Evolutionary conservation across 2,888 invertebrate genomes (phyloP), one percentile per base, ranked within the genome.

Genomic region (Eupithecia abbreviata): DNA sequence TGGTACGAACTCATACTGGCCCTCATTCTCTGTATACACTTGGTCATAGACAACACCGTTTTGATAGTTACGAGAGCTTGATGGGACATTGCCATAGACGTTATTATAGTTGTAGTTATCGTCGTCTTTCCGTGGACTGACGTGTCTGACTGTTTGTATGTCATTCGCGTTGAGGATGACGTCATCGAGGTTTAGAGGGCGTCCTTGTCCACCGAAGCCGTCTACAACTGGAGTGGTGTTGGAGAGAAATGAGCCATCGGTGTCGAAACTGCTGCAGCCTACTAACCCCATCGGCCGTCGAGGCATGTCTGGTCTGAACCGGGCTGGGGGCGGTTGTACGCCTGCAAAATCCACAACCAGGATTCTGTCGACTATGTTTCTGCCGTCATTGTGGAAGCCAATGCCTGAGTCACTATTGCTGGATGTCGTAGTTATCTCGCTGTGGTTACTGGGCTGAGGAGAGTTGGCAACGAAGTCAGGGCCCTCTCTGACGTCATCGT

Each of bases 321-420:
- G 87, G 65, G 87, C 90, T 4, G 91, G 90, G 0, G 90, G 89
- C 0, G 90, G 89, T 72, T 90, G 93, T 62, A 90, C 92, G 0
- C 90, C 92, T 0, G 96, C 96, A 86, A 97, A 97, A 87, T 98
- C 98, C 0, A 97, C 97, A 0, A 97, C 96, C 51, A 97, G 90
- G 84, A 98, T 98, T 77, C 98, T 95, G 88, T 98, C 98, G 0
- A 97, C 97, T 73, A 98, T 96, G 85, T 97, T 97, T 12, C 97
- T 96, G 84, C 97, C 97, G 85, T 98, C 98, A 85, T 98, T 98
- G 81, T 98, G 96, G 85, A 98, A 98, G 0, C 99, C 99, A 79
- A 99, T 98, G 0, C 99, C 99, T 2, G 98, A 99, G 89, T 99
- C 99, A 76, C 98, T 98, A 90, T 98, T 99, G 84, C 98, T 98